Percentiles rank a stretch among this genome's conserved stretches.
phyloP scores from a whole-genome alignment of 2,797 vertebrate species.

The Danio tinwini region DNA sequence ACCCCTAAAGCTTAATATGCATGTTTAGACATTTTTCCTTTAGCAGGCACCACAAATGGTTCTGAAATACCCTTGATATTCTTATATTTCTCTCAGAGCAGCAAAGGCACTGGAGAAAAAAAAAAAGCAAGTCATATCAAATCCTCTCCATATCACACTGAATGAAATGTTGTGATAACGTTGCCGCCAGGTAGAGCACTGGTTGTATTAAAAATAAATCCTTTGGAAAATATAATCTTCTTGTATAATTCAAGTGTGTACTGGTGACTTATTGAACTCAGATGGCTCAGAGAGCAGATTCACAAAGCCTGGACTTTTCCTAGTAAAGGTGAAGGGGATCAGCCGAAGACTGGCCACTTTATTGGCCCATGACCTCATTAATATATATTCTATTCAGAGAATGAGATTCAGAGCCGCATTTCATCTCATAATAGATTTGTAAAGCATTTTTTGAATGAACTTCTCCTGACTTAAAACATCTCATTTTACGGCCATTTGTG shows the following conservation, averaged over 20 bases:
- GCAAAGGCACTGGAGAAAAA: neutral
- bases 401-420: neutral
- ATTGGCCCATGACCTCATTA: conserved; percentile 18
- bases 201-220: conserved; percentile 32
- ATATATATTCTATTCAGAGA: conserved; percentile 17
- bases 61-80: neutral
- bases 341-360: neutral
- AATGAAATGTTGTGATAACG: conserved; percentile 3
- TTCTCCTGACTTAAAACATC: neutral
- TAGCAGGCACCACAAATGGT: neutral
- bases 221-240: conserved; percentile 38
- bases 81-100: neutral
- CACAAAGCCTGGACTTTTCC: conserved; percentile 34
- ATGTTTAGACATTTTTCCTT: neutral
- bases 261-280: conserved; percentile 10
- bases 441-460: neutral
- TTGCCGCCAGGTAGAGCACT: neutral
- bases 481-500: neutral
- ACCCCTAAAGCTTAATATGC: neutral
- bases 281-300: conserved; percentile 20
- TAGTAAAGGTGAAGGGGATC: conserved; percentile 36
- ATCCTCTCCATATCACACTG: conserved; percentile 9
- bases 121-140: conserved; percentile 5
- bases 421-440: neutral
- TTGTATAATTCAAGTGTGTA: conserved; percentile 16